A percentile compares a stretch with the other conserved stretches of the same genome.
Conservation (phyloP, 2,797 vertebrate species). For the Sebastes iracundus region DNA sequence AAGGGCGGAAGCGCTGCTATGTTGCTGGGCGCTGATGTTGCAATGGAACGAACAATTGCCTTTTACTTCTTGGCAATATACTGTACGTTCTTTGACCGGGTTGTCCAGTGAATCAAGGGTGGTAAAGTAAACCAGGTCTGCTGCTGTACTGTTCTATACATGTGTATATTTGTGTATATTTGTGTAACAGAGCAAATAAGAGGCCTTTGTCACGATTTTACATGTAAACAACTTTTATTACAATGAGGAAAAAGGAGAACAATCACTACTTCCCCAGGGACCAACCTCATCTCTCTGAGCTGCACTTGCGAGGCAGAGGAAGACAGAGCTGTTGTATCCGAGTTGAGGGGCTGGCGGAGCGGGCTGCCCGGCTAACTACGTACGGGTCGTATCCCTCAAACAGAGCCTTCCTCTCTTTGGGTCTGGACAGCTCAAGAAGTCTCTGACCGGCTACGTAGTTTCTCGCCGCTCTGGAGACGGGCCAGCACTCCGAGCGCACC, state of each 20-base stretch:
- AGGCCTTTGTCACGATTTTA: neutral
- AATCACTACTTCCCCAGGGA: neutral
- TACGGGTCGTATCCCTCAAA: constrained; percentile 74
- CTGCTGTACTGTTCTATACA: neutral
- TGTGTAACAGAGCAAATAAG: neutral
- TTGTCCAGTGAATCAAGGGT: neutral
- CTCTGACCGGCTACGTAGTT: constrained; percentile 59
- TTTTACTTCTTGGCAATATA: no score
- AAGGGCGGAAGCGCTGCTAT: no score
- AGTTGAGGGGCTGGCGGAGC: constrained; percentile 64
- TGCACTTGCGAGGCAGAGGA: constrained; percentile 78
- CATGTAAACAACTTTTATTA: neutral
- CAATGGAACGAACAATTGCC: no score
- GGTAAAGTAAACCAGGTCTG: neutral
- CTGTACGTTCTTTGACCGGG: no score
- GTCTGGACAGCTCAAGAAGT: constrained; percentile 69
- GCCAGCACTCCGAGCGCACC: constrained; percentile 60
- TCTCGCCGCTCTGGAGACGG: constrained; percentile 52
- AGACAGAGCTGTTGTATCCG: constrained; percentile 73
- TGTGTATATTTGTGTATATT: neutral
- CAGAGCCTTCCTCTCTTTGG: constrained; percentile 67
- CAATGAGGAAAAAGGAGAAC: neutral
- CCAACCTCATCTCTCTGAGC: neutral
- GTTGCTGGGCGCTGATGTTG: no score
- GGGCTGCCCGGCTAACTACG: constrained; percentile 56